Conservation (phyloP, 2,113 vertebrate species). For the Opisthocomus hoazin region DNA sequence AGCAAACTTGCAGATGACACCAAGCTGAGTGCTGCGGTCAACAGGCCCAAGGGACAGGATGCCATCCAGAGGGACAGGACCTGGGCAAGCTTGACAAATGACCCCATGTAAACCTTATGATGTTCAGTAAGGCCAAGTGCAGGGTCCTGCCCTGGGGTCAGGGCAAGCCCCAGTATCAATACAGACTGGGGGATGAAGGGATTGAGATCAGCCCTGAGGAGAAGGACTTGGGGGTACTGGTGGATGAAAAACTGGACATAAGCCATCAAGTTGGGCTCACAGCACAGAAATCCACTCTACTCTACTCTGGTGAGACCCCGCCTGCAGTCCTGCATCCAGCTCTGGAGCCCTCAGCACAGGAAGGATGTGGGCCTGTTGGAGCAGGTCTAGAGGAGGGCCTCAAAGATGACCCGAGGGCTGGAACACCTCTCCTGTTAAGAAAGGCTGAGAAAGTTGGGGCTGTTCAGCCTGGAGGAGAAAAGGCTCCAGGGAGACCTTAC, state of each 20-base stretch:
- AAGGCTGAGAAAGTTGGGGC: background rate
- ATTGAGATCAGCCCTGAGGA: background rate
- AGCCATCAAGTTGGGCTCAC: accelerated
- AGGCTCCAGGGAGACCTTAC: background rate
- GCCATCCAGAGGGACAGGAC: background rate
- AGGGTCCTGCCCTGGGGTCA: background rate
- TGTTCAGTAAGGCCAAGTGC: background rate
- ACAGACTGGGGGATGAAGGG: background rate
- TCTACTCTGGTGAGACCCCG: background rate
- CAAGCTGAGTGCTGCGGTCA: background rate
- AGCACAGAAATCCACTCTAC: background rate
- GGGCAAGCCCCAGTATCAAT: background rate
- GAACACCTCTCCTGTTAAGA: background rate
- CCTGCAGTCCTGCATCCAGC: no score
- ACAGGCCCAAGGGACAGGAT: background rate
- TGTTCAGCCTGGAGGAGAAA: background rate
- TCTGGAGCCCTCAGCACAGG: background rate
- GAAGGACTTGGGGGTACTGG: background rate
- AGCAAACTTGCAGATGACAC: background rate
- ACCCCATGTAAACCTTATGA: background rate
- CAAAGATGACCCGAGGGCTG: background rate
- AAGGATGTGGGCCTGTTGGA: background rate
- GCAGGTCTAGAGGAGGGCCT: background rate
- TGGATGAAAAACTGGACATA: no score
- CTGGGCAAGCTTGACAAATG: background rate